A percentile compares a stretch with the other conserved stretches of the same genome.
phyloP scores from a whole-genome alignment of 2,113 vertebrate species.

The Xenopus borealis region DNA sequence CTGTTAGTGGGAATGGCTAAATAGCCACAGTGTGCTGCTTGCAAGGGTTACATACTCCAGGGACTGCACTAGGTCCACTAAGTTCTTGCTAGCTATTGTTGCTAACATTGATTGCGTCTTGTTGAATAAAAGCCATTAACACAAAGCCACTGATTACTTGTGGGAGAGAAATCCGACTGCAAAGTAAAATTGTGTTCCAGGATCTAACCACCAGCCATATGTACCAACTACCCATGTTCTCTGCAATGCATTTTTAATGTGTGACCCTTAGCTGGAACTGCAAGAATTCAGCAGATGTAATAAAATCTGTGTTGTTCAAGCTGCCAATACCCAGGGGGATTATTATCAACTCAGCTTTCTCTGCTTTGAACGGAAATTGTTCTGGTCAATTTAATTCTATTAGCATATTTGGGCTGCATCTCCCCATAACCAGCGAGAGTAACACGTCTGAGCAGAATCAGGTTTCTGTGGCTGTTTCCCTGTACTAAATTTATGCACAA shows the following conservation, averaged over 20 bases:
- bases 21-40: constrained; percentile 22
- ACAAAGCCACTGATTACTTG: constrained; percentile 34
- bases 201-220: constrained; percentile 16
- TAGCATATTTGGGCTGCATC: constrained; percentile 10
- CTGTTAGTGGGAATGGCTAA: constrained; percentile 16
- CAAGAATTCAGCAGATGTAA: constrained; percentile 16
- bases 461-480: neutral
- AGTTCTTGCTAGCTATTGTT: constrained; percentile 27
- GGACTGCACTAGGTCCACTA: constrained; percentile 27
- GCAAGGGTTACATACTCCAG: constrained; percentile 6
- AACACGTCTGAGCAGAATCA: neutral
- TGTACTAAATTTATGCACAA: neutral
- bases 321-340: constrained; percentile 22
- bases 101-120: constrained; percentile 30
- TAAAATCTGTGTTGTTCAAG: constrained; percentile 18
- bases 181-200: constrained; percentile 27
- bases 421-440: neutral
- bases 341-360: constrained; percentile 20
- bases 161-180: constrained; percentile 29
- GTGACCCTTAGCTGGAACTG: neutral
- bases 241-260: constrained; percentile 9
- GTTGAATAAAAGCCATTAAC: constrained; percentile 34
- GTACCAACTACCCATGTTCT: constrained; percentile 11
- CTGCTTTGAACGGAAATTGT: constrained; percentile 17
- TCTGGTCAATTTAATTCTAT: constrained; percentile 24